A percentile compares a stretch with the other conserved stretches of the same genome.
Conservation (phyloP, 2,888 invertebrate species). For the Epsilonema sp. region DNA sequence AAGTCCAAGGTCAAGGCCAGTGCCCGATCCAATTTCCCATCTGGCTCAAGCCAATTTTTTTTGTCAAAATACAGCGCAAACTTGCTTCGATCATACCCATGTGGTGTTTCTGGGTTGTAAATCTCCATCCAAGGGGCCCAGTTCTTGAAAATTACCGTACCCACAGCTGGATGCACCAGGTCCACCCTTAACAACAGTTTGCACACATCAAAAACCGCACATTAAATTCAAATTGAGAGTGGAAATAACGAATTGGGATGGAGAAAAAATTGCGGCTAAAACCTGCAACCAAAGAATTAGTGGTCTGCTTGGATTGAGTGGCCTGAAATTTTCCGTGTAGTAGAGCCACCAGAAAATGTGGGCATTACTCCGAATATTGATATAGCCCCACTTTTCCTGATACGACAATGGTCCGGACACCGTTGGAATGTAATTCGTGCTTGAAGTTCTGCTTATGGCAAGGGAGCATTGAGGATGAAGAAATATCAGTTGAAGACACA, state of each 20-base stretch:
- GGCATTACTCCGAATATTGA: slow-evolving; percentile 49
- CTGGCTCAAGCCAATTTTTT: too few species aligned
- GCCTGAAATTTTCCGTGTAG: slow-evolving; percentile 35
- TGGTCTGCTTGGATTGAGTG: background rate
- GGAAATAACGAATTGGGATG: background rate
- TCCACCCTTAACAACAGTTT: slow-evolving; percentile 63
- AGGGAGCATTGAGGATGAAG: too few species aligned
- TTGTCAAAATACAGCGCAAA: too few species aligned
- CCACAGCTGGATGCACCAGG: slow-evolving; percentile 60
- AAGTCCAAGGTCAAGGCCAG: too few species aligned
- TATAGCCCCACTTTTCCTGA: slow-evolving; percentile 48
- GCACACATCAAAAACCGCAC: slow-evolving; percentile 43
- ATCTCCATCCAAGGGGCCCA: slow-evolving; percentile 51
- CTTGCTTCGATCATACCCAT: slow-evolving; percentile 57
- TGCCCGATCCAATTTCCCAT: too few species aligned
- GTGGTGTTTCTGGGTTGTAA: slow-evolving; percentile 47
- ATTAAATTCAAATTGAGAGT: slow-evolving; percentile 11
- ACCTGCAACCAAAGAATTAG: slow-evolving; percentile 5
- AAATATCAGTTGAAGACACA: too few species aligned
- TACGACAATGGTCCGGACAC: too few species aligned
- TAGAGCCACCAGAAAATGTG: slow-evolving; percentile 75
- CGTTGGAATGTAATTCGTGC: too few species aligned
- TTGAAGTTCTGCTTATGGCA: too few species aligned
- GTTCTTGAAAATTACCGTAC: slow-evolving; percentile 65
- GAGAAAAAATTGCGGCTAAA: too few species aligned